Percentiles rank a stretch among this genome's conserved stretches.
Conservation (phyloP, 37 sponge, comb jelly and placozoan genomes). For the Haliclona indistincta region DNA sequence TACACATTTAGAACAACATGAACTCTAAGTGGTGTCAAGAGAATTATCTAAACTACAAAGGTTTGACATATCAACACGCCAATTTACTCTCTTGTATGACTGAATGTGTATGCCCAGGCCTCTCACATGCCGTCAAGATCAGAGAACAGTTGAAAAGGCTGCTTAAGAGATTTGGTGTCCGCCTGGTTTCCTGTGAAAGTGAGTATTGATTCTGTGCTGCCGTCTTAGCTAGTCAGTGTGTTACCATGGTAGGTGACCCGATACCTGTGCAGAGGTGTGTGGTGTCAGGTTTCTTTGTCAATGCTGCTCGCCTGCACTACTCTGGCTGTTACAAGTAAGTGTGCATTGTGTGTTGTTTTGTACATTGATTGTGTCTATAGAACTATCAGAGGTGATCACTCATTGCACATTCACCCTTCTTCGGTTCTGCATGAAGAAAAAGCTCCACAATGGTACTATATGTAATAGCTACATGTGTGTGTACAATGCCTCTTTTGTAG, state of each 20-base stretch:
- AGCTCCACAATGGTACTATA: slow-evolving; percentile 61
- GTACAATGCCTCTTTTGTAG: slow-evolving; percentile 11
- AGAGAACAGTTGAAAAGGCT: slow-evolving; percentile 75
- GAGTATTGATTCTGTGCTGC: not conserved
- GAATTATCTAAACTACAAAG: slow-evolving; percentile 80
- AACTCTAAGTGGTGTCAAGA: slow-evolving; percentile 80
- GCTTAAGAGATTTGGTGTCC: slow-evolving; percentile 61
- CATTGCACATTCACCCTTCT: slow-evolving; percentile 79
- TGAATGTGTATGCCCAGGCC: slow-evolving; percentile 34
- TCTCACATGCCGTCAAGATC: slow-evolving; percentile 78
- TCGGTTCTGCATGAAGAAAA: slow-evolving; percentile 69
- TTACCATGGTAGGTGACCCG: slow-evolving; percentile 44
- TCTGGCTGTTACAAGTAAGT: slow-evolving; percentile 71
- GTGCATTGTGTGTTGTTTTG: slow-evolving; percentile 1
- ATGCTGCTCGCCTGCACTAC: slow-evolving; percentile 81
- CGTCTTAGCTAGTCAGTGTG: not conserved
- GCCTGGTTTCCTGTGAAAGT: slow-evolving; percentile 72
- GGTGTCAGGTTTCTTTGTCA: slow-evolving; percentile 84
- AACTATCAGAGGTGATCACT: slow-evolving; percentile 75
- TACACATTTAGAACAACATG: slow-evolving; percentile 50
- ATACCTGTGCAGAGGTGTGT: slow-evolving; percentile 75
- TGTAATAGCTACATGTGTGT: slow-evolving; percentile 7
- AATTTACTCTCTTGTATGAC: not conserved
- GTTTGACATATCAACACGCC: slow-evolving; percentile 15
- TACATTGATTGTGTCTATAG: slow-evolving; percentile 21